These are phyloP conservation scores for Ptychobarbus kaznakovi DNA, from an alignment of 2,797 vertebrate species.

Conservation along the genomic window DNA sequence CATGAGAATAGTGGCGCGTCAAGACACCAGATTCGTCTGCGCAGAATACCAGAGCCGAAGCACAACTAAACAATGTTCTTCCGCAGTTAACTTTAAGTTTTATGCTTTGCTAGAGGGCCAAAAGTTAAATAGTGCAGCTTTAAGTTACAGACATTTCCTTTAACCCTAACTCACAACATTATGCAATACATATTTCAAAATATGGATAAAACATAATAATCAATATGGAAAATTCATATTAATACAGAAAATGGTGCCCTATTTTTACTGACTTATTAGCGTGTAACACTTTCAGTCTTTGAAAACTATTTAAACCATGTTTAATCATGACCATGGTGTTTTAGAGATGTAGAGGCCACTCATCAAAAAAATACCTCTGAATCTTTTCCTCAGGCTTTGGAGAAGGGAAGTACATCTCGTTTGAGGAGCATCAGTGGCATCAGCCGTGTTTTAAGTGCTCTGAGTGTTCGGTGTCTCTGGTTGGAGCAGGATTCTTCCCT, in stretches of 20 bases:
- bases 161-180: neutral
- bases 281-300: no score
- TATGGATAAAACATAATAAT: neutral
- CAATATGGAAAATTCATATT: neutral
- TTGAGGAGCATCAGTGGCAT: conserved; percentile 95
- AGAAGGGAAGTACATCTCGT: conserved; percentile 95
- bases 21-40: no score
- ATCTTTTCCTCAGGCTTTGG: conserved; percentile 84
- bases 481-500: conserved; percentile 94
- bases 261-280: neutral
- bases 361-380: neutral
- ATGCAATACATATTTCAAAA: neutral
- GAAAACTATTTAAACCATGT: neutral
- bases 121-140: no score
- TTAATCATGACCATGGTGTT: neutral
- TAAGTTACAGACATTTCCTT: neutral
- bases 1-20: no score
- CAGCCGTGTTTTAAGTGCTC: conserved; percentile 96
- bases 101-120: no score
- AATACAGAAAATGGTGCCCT: neutral
- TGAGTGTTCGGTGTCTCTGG: conserved; percentile 91
- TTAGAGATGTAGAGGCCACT: neutral
- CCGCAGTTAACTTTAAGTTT: no score
- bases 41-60: no score
- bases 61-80: no score